phyloP scores from a whole-genome alignment of 2,888 invertebrate genomes.

The Amphiduros pacificus region DNA sequence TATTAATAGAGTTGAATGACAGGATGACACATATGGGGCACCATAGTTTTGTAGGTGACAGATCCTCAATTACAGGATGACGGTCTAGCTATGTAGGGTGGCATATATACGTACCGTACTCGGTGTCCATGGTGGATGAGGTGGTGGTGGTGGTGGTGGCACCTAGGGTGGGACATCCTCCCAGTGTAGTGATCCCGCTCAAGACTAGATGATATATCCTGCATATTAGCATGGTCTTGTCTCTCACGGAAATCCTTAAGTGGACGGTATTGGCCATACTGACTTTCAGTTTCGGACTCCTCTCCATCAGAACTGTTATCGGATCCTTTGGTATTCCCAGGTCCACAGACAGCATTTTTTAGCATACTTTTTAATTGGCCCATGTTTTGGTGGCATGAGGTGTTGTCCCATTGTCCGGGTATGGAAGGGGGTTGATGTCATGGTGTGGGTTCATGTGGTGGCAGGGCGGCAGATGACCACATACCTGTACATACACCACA shows the following conservation, averaged over 20 bases:
- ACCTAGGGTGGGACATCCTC: no score
- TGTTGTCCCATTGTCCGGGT: no score
- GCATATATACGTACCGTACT: slow-evolving; percentile 2
- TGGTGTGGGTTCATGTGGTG: no score
- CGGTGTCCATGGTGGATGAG: not conserved
- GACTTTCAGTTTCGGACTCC: slow-evolving; percentile 22
- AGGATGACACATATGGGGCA: no score
- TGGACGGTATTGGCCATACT: slow-evolving; percentile 19
- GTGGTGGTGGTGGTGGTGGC: not conserved
- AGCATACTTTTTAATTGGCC: slow-evolving; percentile 28
- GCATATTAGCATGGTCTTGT: no score
- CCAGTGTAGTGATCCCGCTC: no score
- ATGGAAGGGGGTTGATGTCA: no score
- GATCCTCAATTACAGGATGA: not conserved
- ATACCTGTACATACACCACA: no score
- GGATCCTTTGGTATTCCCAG: slow-evolving; percentile 10
- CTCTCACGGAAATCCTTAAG: slow-evolving; percentile 8
- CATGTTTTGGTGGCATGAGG: slow-evolving; percentile 9
- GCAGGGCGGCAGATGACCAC: no score
- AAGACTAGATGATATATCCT: no score
- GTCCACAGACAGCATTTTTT: slow-evolving; percentile 26
- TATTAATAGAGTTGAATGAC: no score
- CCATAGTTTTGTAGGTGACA: no score
- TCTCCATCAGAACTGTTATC: slow-evolving; percentile 15
- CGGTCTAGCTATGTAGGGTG: not conserved